A percentile compares a stretch with the other conserved stretches of the same genome.
These are phyloP conservation scores for Helicoverpa zea DNA, from an alignment of 1,140 invertebrate species.

Conservation along the genomic window DNA sequence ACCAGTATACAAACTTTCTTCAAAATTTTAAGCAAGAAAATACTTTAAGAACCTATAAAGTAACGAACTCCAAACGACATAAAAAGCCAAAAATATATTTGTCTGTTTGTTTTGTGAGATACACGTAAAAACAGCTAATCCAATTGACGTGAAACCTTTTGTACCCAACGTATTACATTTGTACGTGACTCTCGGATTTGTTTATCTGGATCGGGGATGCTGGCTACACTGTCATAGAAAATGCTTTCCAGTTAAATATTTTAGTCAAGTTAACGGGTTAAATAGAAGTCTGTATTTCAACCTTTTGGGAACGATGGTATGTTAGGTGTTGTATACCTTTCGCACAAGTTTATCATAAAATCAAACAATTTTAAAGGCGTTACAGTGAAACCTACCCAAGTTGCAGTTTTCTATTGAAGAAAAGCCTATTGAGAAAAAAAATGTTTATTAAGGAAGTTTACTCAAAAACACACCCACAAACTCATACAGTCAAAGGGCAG, in stretches of 20 bases:
- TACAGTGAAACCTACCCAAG: no score
- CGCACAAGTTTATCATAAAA: no score
- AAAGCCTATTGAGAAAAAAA: no score
- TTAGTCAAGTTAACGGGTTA: not conserved
- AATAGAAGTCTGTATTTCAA: no score
- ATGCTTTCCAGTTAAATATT: slow-evolving; percentile 11
- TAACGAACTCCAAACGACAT: not conserved
- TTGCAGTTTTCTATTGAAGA: no score
- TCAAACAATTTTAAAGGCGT: no score
- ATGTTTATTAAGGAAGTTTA: no score
- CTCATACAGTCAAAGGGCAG: no score
- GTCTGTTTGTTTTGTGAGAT: slow-evolving; percentile 16
- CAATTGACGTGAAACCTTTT: slow-evolving; percentile 14
- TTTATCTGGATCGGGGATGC: not conserved
- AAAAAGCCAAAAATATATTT: not conserved
- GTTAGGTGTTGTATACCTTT: no score
- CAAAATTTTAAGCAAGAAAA: not conserved
- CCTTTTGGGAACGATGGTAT: no score
- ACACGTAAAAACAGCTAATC: slow-evolving; percentile 3
- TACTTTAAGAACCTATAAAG: not conserved
- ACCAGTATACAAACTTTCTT: no score
- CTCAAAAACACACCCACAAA: no score
- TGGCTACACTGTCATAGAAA: not conserved
- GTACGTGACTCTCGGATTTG: slow-evolving; percentile 11
- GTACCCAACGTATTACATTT: not conserved